Percentiles rank a stretch among this genome's conserved stretches.
phyloP scores from a whole-genome alignment of 2,113 vertebrate species.

The Xenopus laevis region DNA sequence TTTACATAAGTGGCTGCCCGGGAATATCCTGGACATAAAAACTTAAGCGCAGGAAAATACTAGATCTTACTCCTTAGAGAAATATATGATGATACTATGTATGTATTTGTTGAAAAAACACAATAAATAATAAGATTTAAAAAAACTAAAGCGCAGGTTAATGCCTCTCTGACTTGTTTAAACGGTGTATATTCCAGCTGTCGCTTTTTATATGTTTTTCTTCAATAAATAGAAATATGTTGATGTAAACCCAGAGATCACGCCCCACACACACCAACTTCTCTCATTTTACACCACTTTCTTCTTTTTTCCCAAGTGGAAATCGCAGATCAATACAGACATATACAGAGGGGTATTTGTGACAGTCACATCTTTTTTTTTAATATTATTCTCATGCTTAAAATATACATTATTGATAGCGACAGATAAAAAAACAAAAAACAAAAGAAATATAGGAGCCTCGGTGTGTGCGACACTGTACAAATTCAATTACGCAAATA shows the following conservation, averaged over 20 bases:
- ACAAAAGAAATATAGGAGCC: too few species aligned
- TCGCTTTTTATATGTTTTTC: slow-evolving; percentile 68
- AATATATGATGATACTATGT: too few species aligned
- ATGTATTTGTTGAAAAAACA: too few species aligned
- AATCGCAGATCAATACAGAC: slow-evolving; percentile 28
- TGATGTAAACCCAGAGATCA: slow-evolving; percentile 61
- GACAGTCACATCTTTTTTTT: neutral
- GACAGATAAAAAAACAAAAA: too few species aligned
- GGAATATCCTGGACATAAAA: slow-evolving; percentile 1
- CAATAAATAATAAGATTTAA: too few species aligned
- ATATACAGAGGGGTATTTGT: neutral
- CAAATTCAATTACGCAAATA: neutral
- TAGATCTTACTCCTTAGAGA: too few species aligned
- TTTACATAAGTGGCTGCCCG: too few species aligned
- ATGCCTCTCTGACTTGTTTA: slow-evolving; percentile 72
- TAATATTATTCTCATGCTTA: neutral
- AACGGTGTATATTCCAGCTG: slow-evolving; percentile 69
- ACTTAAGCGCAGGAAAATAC: slow-evolving; percentile 67
- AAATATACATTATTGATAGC: too few species aligned
- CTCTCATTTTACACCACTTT: slow-evolving; percentile 50
- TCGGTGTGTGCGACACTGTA: neutral
- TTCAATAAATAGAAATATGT: slow-evolving; percentile 65
- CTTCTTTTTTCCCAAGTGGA: slow-evolving; percentile 47
- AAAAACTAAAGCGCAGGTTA: slow-evolving; percentile 69
- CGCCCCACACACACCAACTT: slow-evolving; percentile 60